These are phyloP conservation scores for Morus bassanus DNA, from an alignment of 2,797 vertebrate species.

Conservation along the genomic window DNA sequence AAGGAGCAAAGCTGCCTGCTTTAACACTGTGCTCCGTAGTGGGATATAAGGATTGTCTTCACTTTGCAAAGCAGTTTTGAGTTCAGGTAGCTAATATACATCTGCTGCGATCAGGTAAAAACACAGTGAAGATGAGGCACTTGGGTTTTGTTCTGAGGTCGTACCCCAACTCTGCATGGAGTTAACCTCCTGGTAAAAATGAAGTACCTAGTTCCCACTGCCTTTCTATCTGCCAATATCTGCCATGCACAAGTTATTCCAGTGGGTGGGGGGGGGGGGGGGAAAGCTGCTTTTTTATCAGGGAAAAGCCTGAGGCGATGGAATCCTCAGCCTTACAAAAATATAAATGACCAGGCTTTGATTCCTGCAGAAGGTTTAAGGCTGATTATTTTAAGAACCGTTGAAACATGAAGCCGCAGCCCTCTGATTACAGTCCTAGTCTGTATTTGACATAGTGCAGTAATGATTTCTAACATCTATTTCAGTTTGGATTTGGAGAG, in stretches of 20 bases:
- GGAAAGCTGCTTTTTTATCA: slow-evolving; percentile 5
- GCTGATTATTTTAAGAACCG: slow-evolving; percentile 72
- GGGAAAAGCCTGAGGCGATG: slow-evolving; percentile 24
- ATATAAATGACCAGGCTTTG: slow-evolving; percentile 47
- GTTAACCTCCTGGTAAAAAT: slow-evolving; percentile 50
- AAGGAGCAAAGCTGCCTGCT: slow-evolving; percentile 4
- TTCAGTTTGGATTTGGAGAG: slow-evolving; percentile 70
- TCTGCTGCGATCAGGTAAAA: slow-evolving; percentile 52
- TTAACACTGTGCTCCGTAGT: background rate
- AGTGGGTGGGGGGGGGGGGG: no score
- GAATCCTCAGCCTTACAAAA: slow-evolving; percentile 46
- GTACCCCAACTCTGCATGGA: background rate
- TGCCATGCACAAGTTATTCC: slow-evolving; percentile 15
- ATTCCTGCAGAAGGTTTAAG: slow-evolving; percentile 63
- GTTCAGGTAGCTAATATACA: slow-evolving; percentile 52
- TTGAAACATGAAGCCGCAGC: slow-evolving; percentile 54
- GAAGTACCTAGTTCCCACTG: slow-evolving; percentile 20
- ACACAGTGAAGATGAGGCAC: slow-evolving; percentile 3
- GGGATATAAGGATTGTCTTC: slow-evolving; percentile 33
- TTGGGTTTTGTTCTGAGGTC: slow-evolving; percentile 56
- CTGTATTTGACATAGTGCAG: slow-evolving; percentile 58
- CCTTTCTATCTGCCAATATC: slow-evolving; percentile 37
- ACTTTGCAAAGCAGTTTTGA: slow-evolving; percentile 40
- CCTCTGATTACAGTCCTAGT: slow-evolving; percentile 41
- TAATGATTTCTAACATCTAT: slow-evolving; percentile 66